Percentiles rank a stretch among this genome's conserved stretches.
phyloP scores from a whole-genome alignment of 2,113 vertebrate genomes.

The Gavia stellata region DNA sequence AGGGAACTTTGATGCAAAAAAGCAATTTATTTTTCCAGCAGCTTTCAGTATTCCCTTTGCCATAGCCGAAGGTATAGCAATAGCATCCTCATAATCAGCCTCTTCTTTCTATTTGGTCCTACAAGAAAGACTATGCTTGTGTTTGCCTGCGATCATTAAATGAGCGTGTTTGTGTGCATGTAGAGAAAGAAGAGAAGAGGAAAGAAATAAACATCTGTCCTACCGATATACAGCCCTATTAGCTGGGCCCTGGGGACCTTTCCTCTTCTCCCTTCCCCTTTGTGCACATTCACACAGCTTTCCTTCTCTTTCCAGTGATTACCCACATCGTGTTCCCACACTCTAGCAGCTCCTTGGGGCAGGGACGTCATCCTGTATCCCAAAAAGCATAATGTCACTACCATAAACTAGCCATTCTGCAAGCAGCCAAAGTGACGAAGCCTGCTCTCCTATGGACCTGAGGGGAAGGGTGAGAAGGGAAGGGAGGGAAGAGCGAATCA shows the following conservation, averaged over 20 bases:
- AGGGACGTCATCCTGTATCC: neutral
- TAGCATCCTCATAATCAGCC: neutral
- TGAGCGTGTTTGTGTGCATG: neutral
- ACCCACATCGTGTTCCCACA: neutral
- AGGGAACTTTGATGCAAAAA: conserved; percentile 20
- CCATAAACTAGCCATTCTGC: neutral
- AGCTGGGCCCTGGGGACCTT: neutral
- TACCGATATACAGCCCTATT: neutral
- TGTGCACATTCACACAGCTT: neutral
- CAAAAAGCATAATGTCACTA: neutral
- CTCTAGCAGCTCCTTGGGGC: neutral
- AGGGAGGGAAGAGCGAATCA: neutral
- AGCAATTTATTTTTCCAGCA: conserved; percentile 51
- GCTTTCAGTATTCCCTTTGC: conserved; percentile 19
- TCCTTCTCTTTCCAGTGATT: neutral
- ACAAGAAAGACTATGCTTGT: neutral
- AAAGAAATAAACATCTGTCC: conserved; percentile 20
- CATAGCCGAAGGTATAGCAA: neutral
- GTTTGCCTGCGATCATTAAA: neutral
- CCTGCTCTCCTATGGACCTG: neutral
- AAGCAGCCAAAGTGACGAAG: neutral
- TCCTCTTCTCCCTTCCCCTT: neutral
- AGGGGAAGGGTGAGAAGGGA: neutral
- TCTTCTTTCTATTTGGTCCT: neutral
- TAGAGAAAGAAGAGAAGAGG: neutral